Evolutionary conservation across 2,797 vertebrate genomes (phyloP).

Genomic region (Thripadectes ignobilis): DNA sequence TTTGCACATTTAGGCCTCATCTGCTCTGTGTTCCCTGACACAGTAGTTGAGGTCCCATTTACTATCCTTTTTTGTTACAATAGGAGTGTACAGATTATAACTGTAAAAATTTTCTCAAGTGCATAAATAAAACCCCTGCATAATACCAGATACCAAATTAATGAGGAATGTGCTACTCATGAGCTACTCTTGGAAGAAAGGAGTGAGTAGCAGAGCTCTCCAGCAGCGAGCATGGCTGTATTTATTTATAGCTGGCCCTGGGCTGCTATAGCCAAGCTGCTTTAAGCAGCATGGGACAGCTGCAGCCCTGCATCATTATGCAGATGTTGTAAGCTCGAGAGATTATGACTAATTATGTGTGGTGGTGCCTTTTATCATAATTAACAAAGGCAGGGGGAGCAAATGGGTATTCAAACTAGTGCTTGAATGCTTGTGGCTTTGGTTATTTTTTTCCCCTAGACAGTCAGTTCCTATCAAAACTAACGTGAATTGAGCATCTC

Average conservation of each 20-base stretch:
- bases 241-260: neutral
- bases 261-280: neutral
- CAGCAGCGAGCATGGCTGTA: neutral
- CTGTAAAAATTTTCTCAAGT: neutral
- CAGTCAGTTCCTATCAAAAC: neutral
- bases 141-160: neutral
- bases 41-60: neutral
- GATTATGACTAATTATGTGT: neutral
- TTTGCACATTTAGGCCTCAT: neutral
- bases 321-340: neutral
- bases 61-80: neutral
- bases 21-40: neutral
- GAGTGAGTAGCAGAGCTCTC: neutral
- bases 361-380: neutral
- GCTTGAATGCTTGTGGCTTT: neutral
- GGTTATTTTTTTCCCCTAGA: neutral
- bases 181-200: neutral
- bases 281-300: neutral
- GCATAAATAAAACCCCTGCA: neutral
- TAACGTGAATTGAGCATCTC: neutral
- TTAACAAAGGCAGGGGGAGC: neutral
- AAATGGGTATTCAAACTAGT: neutral
- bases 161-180: neutral
- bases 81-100: neutral
- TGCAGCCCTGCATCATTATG: neutral